Percentiles rank a stretch among this genome's conserved stretches.
These are phyloP conservation scores for Oxyura jamaicensis DNA, from an alignment of 2,113 vertebrate species.

Conservation along the genomic window DNA sequence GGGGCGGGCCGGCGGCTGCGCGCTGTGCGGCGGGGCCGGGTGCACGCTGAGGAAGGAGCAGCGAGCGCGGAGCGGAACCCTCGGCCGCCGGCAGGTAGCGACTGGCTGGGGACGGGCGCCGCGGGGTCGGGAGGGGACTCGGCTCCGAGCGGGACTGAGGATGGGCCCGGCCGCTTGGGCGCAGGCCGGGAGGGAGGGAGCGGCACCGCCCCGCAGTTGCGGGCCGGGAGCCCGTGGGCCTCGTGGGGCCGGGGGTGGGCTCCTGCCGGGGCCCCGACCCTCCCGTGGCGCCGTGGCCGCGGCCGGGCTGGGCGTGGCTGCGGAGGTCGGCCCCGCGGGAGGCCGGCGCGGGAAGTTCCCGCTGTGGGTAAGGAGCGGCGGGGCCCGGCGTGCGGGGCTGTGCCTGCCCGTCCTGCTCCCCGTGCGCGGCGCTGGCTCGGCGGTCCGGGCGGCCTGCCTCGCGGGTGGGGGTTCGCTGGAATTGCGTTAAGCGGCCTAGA, in stretches of 20 bases:
- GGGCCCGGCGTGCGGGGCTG: background rate
- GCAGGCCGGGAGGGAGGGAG: background rate
- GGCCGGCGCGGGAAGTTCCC: rapidly evolving
- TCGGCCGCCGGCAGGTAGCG: background rate
- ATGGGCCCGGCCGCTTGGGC: background rate
- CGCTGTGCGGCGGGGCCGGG: too few relatives aligned
- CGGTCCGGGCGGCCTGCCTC: rapidly evolving
- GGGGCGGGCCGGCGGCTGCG: background rate
- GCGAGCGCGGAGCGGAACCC: background rate
- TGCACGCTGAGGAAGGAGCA: too few relatives aligned
- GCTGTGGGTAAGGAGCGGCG: background rate
- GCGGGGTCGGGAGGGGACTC: too few relatives aligned
- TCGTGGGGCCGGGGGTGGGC: too few relatives aligned
- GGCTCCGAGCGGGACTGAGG: background rate
- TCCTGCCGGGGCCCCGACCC: too few relatives aligned
- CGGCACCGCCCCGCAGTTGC: background rate
- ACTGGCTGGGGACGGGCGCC: too few relatives aligned
- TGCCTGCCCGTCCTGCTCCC: rapidly evolving
- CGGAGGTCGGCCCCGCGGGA: rapidly evolving
- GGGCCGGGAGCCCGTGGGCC: too few relatives aligned
- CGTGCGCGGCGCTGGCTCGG: background rate
- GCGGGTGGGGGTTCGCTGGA: rapidly evolving
- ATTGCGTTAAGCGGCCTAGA: rapidly evolving
- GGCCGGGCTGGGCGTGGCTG: background rate
- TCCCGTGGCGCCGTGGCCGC: too few relatives aligned